A percentile compares a stretch with the other conserved stretches of the same genome.
phyloP scores from a whole-genome alignment of 2,888 invertebrate species.

The Malthinus seriepunctatus region DNA sequence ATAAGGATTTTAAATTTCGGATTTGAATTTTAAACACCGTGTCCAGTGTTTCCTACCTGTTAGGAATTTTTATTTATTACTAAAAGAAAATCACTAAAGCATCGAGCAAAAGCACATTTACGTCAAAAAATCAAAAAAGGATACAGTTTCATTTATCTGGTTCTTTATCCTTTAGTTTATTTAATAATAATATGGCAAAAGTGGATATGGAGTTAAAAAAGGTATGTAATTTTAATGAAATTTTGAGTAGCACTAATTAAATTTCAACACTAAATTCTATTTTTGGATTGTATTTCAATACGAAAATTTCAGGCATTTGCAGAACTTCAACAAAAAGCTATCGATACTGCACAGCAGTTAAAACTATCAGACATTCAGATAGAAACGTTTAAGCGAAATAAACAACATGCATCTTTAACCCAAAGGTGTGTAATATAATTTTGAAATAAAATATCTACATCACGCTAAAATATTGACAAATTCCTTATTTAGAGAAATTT shows the following conservation, averaged over 20 bases:
- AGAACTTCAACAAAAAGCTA: conserved; percentile 80
- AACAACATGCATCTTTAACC: conserved; percentile 73
- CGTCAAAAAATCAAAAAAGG: no score
- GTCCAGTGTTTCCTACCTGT: no score
- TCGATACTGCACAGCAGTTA: conserved; percentile 79
- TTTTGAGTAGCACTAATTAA: not conserved
- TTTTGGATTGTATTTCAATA: not conserved
- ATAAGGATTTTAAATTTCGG: no score
- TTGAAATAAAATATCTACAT: not conserved
- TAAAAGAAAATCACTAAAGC: no score
- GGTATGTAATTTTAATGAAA: conserved; percentile 38
- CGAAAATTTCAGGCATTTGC: conserved; percentile 66
- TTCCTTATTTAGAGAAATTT: conserved; percentile 58
- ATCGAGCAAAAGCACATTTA: no score
- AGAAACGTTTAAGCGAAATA: conserved; percentile 66
- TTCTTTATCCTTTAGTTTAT: not conserved
- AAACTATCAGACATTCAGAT: conserved; percentile 79
- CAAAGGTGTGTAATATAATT: conserved; percentile 56
- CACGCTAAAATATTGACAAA: not conserved
- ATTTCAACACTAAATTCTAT: not conserved
- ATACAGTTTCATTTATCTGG: not conserved
- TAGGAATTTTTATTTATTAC: no score
- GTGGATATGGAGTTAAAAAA: conserved; percentile 55
- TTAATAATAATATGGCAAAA: conserved; percentile 41
- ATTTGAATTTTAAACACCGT: no score